A percentile compares a stretch with the other conserved stretches of the same genome.
phyloP scores from a whole-genome alignment of 2,888 invertebrate species.

The Thyatira batis region DNA sequence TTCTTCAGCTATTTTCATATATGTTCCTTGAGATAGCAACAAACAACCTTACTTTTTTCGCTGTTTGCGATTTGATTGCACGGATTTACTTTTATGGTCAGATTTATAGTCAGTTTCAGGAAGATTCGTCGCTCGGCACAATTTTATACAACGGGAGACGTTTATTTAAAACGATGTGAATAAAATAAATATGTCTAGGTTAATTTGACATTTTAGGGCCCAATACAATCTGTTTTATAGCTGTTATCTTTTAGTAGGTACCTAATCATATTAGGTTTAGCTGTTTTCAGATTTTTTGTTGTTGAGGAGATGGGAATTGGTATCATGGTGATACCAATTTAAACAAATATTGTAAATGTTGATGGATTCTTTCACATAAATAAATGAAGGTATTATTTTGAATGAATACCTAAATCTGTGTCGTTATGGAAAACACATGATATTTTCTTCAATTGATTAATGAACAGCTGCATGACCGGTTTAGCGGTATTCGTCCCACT shows the following conservation, averaged over 20 bases:
- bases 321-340: too few relatives aligned
- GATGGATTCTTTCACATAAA: background rate
- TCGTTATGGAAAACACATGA: background rate
- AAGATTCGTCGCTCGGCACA: slow-evolving; percentile 60
- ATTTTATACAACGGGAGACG: slow-evolving; percentile 51
- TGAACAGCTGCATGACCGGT: slow-evolving; percentile 51
- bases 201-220: background rate
- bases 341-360: background rate
- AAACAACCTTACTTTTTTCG: slow-evolving; percentile 76
- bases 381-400: background rate
- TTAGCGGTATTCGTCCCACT: slow-evolving; percentile 63
- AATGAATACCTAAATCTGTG: background rate
- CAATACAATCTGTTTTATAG: background rate
- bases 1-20: slow-evolving; percentile 66
- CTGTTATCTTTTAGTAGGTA: background rate
- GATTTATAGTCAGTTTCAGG: slow-evolving; percentile 74
- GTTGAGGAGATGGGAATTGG: too few relatives aligned
- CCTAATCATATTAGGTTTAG: background rate
- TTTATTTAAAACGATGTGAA: slow-evolving; percentile 52
- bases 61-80: slow-evolving; percentile 77
- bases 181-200: slow-evolving; percentile 33
- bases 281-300: too few relatives aligned
- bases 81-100: slow-evolving; percentile 79
- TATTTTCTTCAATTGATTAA: slow-evolving; percentile 26
- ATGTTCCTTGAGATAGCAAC: slow-evolving; percentile 69